Conservation (phyloP, 2,888 invertebrate genomes). For the Diploptera punctata region DNA sequence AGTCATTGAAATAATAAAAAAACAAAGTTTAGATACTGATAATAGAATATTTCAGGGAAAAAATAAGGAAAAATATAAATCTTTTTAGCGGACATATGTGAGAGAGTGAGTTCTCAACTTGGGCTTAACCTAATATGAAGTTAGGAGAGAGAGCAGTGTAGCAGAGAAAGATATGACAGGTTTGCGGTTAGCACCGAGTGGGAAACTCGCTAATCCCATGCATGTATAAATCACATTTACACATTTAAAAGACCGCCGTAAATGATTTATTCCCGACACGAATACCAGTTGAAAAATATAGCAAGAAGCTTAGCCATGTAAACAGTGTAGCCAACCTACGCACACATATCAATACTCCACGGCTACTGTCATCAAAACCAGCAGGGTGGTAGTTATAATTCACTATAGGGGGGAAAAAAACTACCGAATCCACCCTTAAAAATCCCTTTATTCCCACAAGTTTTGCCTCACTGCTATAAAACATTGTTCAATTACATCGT, state of each 20-base stretch:
- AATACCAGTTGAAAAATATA: conserved; percentile 9
- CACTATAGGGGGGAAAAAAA: neutral
- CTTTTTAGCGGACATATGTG: neutral
- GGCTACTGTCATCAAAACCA: neutral
- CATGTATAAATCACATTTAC: conserved; percentile 10
- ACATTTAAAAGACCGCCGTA: neutral
- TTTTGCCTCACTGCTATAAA: too few relatives aligned
- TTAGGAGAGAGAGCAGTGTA: too few relatives aligned
- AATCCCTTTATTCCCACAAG: too few relatives aligned
- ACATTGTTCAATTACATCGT: too few relatives aligned
- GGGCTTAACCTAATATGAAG: too few relatives aligned
- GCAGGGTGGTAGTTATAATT: neutral
- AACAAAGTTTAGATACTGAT: too few relatives aligned
- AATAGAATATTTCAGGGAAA: too few relatives aligned
- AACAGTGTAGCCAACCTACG: neutral
- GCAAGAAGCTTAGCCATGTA: conserved; percentile 16
- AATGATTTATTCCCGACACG: conserved; percentile 16
- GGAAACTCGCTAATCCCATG: neutral
- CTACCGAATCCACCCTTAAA: too few relatives aligned
- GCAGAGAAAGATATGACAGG: too few relatives aligned
- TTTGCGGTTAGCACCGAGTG: neutral
- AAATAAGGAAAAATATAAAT: too few relatives aligned
- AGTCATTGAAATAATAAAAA: too few relatives aligned
- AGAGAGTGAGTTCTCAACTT: too few relatives aligned
- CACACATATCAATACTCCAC: neutral